Percentiles rank a stretch among this genome's conserved stretches.
Evolutionary conservation across 2,888 invertebrate genomes (phyloP).

Genomic region (Napeogenes sylphis): DNA sequence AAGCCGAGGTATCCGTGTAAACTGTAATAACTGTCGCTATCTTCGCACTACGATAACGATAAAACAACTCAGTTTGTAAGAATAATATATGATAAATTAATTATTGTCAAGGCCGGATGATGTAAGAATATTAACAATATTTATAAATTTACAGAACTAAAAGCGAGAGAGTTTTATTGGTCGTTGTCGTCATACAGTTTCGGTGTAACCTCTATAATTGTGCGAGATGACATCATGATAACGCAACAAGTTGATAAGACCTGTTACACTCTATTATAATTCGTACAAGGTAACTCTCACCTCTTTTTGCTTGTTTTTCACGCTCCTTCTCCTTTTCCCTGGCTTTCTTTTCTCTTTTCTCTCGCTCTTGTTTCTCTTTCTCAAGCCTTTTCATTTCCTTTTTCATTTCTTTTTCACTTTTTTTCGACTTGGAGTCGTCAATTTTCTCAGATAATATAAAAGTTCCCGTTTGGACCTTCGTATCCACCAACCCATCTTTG

Average conservation of each 20-base stretch:
- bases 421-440: conserved; percentile 71
- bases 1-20: not conserved
- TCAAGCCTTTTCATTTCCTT: conserved; percentile 73
- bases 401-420: conserved; percentile 70
- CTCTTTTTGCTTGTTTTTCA: conserved; percentile 67
- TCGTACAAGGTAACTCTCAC: conserved; percentile 39
- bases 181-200: conserved; percentile 38
- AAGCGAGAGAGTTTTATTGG: conserved; percentile 46
- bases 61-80: conserved; percentile 41
- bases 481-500: conserved; percentile 69
- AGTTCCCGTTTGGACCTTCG: conserved; percentile 69
- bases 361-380: conserved; percentile 71
- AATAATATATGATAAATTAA: conserved; percentile 53
- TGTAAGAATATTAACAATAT: conserved; percentile 59
- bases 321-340: conserved; percentile 73
- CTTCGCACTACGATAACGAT: conserved; percentile 18
- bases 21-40: conserved; percentile 10
- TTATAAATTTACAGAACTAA: conserved; percentile 44
- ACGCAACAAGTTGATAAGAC: conserved; percentile 34
- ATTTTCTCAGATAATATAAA: conserved; percentile 78
- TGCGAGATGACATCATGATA: conserved; percentile 60
- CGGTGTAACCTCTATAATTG: conserved; percentile 44
- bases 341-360: conserved; percentile 73
- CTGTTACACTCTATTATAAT: conserved; percentile 15
- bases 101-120: conserved; percentile 62